Conservation (phyloP, 2,888 invertebrate species). For the Kuschelorhynchus macadamiae region DNA sequence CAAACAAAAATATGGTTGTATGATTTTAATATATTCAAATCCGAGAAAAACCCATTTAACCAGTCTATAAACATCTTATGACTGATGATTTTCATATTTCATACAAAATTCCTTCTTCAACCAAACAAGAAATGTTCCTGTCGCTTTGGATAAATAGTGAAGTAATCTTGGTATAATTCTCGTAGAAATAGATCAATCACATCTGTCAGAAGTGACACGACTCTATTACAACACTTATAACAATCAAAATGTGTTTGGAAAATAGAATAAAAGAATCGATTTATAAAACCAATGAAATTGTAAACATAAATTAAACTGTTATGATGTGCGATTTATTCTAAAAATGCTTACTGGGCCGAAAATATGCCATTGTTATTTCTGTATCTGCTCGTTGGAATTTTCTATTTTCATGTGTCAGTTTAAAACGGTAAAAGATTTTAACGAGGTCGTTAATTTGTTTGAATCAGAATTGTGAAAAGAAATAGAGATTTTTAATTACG, state of each 20-base stretch:
- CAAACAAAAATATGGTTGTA: too few relatives aligned
- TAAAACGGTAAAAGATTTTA: slow-evolving; percentile 30
- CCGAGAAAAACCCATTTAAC: not conserved
- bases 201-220: slow-evolving; percentile 34
- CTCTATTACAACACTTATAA: slow-evolving; percentile 37
- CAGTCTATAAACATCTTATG: slow-evolving; percentile 10
- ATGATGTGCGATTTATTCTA: slow-evolving; percentile 42
- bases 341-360: slow-evolving; percentile 24
- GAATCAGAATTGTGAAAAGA: slow-evolving; percentile 9
- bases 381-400: slow-evolving; percentile 27
- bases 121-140: slow-evolving; percentile 26
- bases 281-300: slow-evolving; percentile 32
- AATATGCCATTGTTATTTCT: slow-evolving; percentile 42
- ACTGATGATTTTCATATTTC: slow-evolving; percentile 38
- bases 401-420: slow-evolving; percentile 33
- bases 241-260: slow-evolving; percentile 39
- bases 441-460: slow-evolving; percentile 17
- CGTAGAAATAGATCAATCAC: slow-evolving; percentile 36
- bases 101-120: slow-evolving; percentile 26
- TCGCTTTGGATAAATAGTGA: slow-evolving; percentile 27
- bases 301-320: slow-evolving; percentile 43
- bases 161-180: slow-evolving; percentile 21
- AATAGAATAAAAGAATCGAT: slow-evolving; percentile 47
- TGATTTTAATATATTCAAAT: too few relatives aligned
- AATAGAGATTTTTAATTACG: too few relatives aligned